Evolutionary conservation across 2,797 vertebrate genomes (phyloP), one percentile per base, ranked within the genome.

Genomic region (Muscicapa comitata): DNA sequence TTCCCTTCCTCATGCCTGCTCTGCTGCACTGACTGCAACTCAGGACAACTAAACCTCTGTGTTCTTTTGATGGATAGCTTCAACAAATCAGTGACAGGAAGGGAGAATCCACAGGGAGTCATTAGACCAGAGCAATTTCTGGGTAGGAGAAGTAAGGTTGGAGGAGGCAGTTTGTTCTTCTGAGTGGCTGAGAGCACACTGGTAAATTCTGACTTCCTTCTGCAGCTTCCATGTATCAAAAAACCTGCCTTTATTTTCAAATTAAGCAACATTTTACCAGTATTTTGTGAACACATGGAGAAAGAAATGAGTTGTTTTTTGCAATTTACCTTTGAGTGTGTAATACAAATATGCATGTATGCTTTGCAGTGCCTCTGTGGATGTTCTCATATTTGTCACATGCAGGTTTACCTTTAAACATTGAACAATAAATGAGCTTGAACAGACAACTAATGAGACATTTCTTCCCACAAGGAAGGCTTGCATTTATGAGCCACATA

Each of bases 241-340:
- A 72, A 71, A 4, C 11, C 12, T 67, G 38, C 42, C 20, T 66
- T 54, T 67, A 35, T 87, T 66, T 90, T 86, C 25, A 38, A 23
- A 45, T 71, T 42, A 35, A 35, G 17, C n/a, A 90, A 31, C 2
- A 2, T 43, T 43, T 62, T 70, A 14, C 17, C 31, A 9, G 20
- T 0, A 0, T 78, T 77, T 70, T 42, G 20, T 0, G 16, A 63
- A 51, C 23, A 35, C 2, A 1, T 1, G n/a, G 38, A 71, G 31
- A 13, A 57, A 33, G 18, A 57, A 54, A 31, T 2, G 7, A 53
- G 10, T 53, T 29, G 14, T 28, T 72, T 73, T 38, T 57, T 55
- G 6, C 2, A 55, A 16, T 77, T 88, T 88, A 58, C 70, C 33
- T 84, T 65, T 78, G 37, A 45, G n/a, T 47, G 17, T 45, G 13